phyloP scores from a whole-genome alignment of 2,888 invertebrate species.

The Phoenoteleia sp. region DNA sequence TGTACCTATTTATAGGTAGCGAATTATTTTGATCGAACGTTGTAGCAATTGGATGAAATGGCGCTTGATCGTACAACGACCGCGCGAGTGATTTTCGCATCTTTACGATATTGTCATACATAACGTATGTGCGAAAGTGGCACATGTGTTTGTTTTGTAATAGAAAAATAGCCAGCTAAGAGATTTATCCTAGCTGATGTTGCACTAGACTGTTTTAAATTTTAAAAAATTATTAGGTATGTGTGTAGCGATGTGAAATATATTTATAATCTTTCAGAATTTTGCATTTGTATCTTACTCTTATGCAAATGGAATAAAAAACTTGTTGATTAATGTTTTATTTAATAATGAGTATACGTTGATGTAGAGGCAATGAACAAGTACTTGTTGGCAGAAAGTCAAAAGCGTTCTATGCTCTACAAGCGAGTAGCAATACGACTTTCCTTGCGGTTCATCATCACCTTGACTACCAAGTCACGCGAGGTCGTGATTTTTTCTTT shows the following conservation, averaged over 20 bases:
- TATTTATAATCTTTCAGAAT: neutral
- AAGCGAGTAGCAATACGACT: conserved; percentile 62
- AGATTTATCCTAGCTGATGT: neutral
- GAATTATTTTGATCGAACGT: too few relatives aligned
- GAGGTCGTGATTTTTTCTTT: conserved; percentile 65
- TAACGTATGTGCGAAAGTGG: conserved; percentile 33
- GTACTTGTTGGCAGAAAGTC: conserved; percentile 55
- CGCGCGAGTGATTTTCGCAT: neutral
- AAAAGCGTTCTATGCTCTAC: conserved; percentile 63
- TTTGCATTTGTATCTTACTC: too few relatives aligned
- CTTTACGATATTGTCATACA: neutral
- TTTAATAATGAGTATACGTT: neutral
- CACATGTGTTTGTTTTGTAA: conserved; percentile 45
- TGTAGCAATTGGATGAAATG: too few relatives aligned
- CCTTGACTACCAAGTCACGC: conserved; percentile 73
- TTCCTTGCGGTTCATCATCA: conserved; percentile 67
- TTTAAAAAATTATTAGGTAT: neutral
- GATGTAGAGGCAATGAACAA: conserved; percentile 13
- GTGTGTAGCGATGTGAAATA: neutral
- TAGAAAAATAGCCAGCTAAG: neutral
- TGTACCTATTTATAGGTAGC: too few relatives aligned
- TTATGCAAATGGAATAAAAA: neutral
- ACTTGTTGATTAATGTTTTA: neutral
- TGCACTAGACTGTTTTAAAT: too few relatives aligned
- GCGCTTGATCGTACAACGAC: too few relatives aligned